These are phyloP conservation scores for Elysia crispata DNA, from an alignment of 2,888 invertebrate species.

Conservation along the genomic window DNA sequence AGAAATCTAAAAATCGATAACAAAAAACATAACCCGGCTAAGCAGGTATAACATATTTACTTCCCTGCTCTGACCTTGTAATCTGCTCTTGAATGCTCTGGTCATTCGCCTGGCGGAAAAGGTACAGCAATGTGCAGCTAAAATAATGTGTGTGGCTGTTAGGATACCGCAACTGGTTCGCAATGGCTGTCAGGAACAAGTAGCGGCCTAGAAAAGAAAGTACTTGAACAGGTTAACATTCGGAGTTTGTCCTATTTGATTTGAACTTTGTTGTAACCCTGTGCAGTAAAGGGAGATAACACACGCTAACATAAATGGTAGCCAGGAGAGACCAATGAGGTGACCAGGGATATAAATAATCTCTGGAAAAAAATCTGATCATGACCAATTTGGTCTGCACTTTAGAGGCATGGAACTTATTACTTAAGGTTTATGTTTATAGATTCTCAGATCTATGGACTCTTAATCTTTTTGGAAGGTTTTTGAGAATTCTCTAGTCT, in stretches of 20 bases:
- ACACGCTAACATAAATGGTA: background rate
- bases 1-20: too few species aligned
- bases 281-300: background rate
- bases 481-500: too few species aligned
- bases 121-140: conserved; percentile 96
- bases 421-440: too few species aligned
- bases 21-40: too few species aligned
- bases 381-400: too few species aligned
- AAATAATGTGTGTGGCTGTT: conserved; percentile 99
- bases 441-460: too few species aligned
- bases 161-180: conserved; percentile 98
- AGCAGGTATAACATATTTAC: too few species aligned
- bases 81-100: conserved; percentile 99
- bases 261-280: too few species aligned
- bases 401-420: too few species aligned
- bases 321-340: background rate
- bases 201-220: conserved; percentile 83
- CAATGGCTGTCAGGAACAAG: conserved; percentile 97
- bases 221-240: too few species aligned
- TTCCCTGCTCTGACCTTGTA: conserved; percentile 83
- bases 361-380: too few species aligned
- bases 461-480: too few species aligned
- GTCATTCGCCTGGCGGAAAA: conserved; percentile 97
- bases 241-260: background rate
- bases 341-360: background rate